A percentile compares a stretch with the other conserved stretches of the same genome.
Evolutionary conservation across 2,888 invertebrate species (phyloP).

Genomic region (Bellardia pandia): DNA sequence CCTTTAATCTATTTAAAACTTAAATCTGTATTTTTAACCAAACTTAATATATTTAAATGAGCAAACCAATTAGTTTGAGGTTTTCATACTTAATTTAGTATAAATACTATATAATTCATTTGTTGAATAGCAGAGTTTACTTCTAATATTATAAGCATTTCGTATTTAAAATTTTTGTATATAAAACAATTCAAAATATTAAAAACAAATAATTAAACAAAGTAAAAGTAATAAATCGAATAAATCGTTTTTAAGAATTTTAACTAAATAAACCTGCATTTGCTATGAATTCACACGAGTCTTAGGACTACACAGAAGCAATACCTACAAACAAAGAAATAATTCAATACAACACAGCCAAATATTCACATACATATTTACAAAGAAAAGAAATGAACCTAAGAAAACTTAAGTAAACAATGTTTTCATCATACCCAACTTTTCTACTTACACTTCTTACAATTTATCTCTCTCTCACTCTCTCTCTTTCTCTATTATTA

Average conservation of each 20-base stretch:
- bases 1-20: not conserved
- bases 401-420: conserved; percentile 45
- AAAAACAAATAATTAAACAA: too few species aligned
- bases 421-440: not conserved
- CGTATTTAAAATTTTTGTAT: not conserved
- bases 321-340: conserved; percentile 36
- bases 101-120: not conserved
- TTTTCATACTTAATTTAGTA: conserved; percentile 1
- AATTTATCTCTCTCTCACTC: not conserved
- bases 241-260: not conserved
- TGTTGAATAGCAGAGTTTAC: not conserved
- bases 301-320: conserved; percentile 57
- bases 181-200: too few species aligned
- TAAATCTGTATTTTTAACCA: not conserved
- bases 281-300: conserved; percentile 67
- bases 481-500: not conserved
- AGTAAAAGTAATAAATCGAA: not conserved
- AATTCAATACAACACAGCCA: conserved; percentile 1
- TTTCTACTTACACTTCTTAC: not conserved
- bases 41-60: conserved; percentile 13
- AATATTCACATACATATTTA: not conserved
- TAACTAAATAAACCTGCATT: conserved; percentile 40
- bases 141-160: not conserved
- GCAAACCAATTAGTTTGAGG: conserved; percentile 18
- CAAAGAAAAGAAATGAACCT: conserved; percentile 15